Base-by-base conservation (phyloP, 2,113 vertebrate genomes). In the Oenanthe oenanthe region DNA sequence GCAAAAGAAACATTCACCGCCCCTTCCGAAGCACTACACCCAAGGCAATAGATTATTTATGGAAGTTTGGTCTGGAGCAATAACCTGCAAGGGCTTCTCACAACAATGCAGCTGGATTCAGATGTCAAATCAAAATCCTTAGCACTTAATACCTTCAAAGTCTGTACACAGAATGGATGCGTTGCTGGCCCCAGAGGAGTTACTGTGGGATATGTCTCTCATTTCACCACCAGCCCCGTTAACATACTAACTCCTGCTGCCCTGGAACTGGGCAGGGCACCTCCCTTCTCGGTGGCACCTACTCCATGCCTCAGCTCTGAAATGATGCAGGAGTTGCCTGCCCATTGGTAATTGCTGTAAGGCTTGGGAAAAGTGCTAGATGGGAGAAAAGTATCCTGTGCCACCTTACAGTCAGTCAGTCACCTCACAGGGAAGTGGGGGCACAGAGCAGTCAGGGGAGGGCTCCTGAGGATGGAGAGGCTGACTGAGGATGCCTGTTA, bases 21-120 rank as follows among this genome's bases (percentile, higher is more conserved):
- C 29, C 66, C 43, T 89, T 91, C 74, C 1, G 2, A 88, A 88
- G 67, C 26, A 60, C 62, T 93, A 70, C 93, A 82, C 67, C 81
- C 74, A 53, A 2, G 5, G 84, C 74, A 92, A 91, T 40, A 91
- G 77, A 58, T 89, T 94, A 91, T 72, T 81, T 92, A 91, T 51
- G 81, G 94, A 92, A 85, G 62, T 40, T n/a, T 79, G 58, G 74
- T 78, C 67, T 70, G 73, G 63, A 89, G 87, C 71, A 85, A 87
- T 88, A 94, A 94, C 92, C 89, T 96, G 89, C 78, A 73, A 74
- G 21, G 58, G 88, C 63, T 94, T 88, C 89, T 88, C 82, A 76
- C 78, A 93, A 92, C 92, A 93, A 91, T 74, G 85, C 94, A 95
- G 94, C 93, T 95, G 89, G 85, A 95, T 96, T 96, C 96, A 94